Percentiles rank a stretch among this genome's conserved stretches.
These are phyloP conservation scores for Ophion slaviceki DNA, from an alignment of 2,888 invertebrate genomes.

Conservation along the genomic window DNA sequence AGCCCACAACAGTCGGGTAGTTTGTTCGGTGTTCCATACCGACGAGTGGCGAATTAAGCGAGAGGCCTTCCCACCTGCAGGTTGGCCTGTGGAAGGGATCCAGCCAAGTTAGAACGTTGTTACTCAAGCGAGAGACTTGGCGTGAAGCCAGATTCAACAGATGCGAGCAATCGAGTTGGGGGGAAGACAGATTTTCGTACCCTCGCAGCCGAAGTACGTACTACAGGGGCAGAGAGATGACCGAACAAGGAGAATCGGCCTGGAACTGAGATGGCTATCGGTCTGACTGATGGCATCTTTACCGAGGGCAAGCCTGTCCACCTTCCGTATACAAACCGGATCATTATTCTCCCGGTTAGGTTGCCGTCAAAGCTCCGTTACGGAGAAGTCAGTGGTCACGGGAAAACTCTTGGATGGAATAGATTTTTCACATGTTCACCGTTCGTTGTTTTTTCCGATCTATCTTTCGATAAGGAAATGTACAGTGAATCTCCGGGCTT, in stretches of 20 bases:
- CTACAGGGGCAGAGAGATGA: slow-evolving; percentile 33
- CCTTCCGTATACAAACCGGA: slow-evolving; percentile 20
- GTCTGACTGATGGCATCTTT: slow-evolving; percentile 54
- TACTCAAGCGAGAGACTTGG: slow-evolving; percentile 73
- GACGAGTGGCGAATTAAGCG: slow-evolving; percentile 18
- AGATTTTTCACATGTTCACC: too few species aligned
- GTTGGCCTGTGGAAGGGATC: slow-evolving; percentile 47
- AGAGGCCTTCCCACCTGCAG: slow-evolving; percentile 45
- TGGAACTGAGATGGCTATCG: slow-evolving; percentile 41
- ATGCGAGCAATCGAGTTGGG: slow-evolving; percentile 73
- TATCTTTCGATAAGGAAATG: too few species aligned
- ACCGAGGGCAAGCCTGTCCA: slow-evolving; percentile 33
- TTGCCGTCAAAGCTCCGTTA: not conserved
- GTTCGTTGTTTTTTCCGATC: too few species aligned
- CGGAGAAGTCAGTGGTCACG: too few species aligned
- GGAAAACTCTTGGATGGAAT: too few species aligned
- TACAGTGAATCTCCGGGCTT: too few species aligned
- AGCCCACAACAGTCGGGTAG: not conserved
- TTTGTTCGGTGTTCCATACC: not conserved
- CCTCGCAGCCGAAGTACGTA: not conserved
- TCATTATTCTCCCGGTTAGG: not conserved
- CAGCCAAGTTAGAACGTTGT: slow-evolving; percentile 71
- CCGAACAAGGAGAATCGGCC: slow-evolving; percentile 42
- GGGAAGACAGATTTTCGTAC: slow-evolving; percentile 41
- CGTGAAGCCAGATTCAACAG: slow-evolving; percentile 78